phyloP scores from a whole-genome alignment of 2,888 invertebrate species.

The Macrosiphum euphorbiae region DNA sequence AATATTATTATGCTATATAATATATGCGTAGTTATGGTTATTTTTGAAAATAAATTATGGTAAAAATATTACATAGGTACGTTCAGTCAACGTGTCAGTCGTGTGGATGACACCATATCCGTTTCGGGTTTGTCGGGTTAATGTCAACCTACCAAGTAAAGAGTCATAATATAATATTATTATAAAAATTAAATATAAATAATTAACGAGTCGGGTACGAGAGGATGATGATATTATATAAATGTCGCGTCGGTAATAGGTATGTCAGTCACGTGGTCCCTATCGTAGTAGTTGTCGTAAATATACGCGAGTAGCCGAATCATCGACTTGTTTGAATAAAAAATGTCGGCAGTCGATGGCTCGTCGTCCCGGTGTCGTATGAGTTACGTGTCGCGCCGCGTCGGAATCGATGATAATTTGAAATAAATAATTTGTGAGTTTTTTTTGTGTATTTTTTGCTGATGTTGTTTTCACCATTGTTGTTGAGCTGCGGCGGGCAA shows the following conservation, averaged over 20 bases:
- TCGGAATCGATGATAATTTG: slow-evolving; percentile 48
- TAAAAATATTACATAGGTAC: slow-evolving; percentile 24
- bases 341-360: slow-evolving; percentile 35
- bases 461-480: neutral
- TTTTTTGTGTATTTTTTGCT: slow-evolving; percentile 29
- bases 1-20: neutral
- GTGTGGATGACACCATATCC: slow-evolving; percentile 33
- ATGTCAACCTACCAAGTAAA: slow-evolving; percentile 29
- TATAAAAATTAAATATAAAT: slow-evolving; percentile 44
- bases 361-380: slow-evolving; percentile 4
- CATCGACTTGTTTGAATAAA: slow-evolving; percentile 33
- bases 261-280: slow-evolving; percentile 43
- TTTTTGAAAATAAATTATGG: slow-evolving; percentile 16
- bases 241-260: neutral
- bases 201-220: slow-evolving; percentile 28
- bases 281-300: slow-evolving; percentile 38
- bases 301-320: neutral
- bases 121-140: neutral
- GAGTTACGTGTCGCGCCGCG: slow-evolving; percentile 20
- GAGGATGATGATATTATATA: neutral
- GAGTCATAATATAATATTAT: neutral
- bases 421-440: slow-evolving; percentile 60
- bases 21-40: neutral
- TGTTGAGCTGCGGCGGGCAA: slow-evolving; percentile 22
- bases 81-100: slow-evolving; percentile 57